Conservation (phyloP, 2,888 invertebrate species). For the Metellina segmentata region DNA sequence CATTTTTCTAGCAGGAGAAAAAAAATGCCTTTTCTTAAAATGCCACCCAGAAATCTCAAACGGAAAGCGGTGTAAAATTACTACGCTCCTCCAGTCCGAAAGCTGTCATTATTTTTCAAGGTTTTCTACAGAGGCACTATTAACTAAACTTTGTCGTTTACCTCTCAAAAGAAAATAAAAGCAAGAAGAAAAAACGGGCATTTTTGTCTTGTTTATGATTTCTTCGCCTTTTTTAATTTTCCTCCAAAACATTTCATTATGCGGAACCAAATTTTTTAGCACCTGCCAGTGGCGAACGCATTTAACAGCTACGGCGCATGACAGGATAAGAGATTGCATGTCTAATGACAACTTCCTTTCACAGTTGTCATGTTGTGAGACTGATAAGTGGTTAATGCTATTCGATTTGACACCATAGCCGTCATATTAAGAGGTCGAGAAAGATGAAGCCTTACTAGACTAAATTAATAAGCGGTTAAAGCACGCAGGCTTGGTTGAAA, state of each 20-base stretch:
- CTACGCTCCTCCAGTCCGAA: constrained; percentile 39
- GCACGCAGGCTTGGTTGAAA: not conserved
- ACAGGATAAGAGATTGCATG: constrained; percentile 53
- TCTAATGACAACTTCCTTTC: constrained; percentile 49
- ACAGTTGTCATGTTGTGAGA: constrained; percentile 12
- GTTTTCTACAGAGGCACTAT: constrained; percentile 46
- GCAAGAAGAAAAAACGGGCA: constrained; percentile 21
- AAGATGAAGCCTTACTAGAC: not conserved
- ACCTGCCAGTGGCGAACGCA: constrained; percentile 48
- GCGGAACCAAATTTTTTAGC: constrained; percentile 32
- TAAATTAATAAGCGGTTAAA: not conserved
- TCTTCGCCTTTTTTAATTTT: constrained; percentile 36
- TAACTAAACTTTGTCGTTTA: constrained; percentile 64
- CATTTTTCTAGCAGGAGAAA: constrained; percentile 28
- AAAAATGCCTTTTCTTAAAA: constrained; percentile 25
- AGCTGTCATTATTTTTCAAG: constrained; percentile 61
- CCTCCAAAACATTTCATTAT: constrained; percentile 55
- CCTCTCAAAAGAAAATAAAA: constrained; percentile 41
- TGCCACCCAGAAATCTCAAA: constrained; percentile 61
- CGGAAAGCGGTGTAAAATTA: constrained; percentile 66
- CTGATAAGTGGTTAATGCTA: constrained; percentile 19
- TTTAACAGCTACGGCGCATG: constrained; percentile 12
- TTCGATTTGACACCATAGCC: constrained; percentile 17
- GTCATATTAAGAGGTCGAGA: constrained; percentile 10
- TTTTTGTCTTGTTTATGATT: constrained; percentile 46